Evolutionary conservation across 2,888 invertebrate genomes (phyloP), one percentile per base, ranked within the genome.

Genomic region (Drosophila buzzatii): DNA sequence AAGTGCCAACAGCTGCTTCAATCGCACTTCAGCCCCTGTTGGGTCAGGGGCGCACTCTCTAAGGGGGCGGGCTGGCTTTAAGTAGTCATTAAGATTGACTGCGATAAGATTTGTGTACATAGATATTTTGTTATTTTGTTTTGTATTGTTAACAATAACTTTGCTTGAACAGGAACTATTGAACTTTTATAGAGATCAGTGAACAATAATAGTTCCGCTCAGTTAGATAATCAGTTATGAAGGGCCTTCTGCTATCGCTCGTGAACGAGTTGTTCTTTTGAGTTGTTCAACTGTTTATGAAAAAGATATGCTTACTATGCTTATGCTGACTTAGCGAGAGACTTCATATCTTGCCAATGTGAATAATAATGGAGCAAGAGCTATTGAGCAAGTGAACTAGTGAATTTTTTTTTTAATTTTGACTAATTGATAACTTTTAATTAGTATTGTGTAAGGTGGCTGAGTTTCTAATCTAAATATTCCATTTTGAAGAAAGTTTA

Each of bases 61-160:
- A 8, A 5, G 27, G 44, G 37, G 49, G 49, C 49, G 31, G 76
- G 76, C 79, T 75, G 67, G 85, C 80, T 89, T 88, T 85, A 88
- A 89, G 90, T 89, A 89, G 77, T 89, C 80, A 89, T 89, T 85
- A 72, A 87, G 88, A 75, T 85, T 72, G 78, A 82, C 74, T 70
- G 70, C 37, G 85, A 85, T 89, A 89, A 72, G 90, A 85, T 85
- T 89, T 85, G 76, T 72, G 49, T 49, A 18, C 27, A 41, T n/a
- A 18, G 55, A 41, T 27, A 55, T 41, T 16, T 12, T 18, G n/a
- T 1, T 12, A 51, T 7, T 12, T 18, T 33, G 31, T 0, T 2
- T 12, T 18, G 12, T 7, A 18, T 8, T 33, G 33, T 14, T 18
- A 33, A 14, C 33, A 51, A 33, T 33, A 51, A 14, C 5, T 39